phyloP scores from a whole-genome alignment of 2,888 invertebrate genomes.

The Ferdinandea cuprea region DNA sequence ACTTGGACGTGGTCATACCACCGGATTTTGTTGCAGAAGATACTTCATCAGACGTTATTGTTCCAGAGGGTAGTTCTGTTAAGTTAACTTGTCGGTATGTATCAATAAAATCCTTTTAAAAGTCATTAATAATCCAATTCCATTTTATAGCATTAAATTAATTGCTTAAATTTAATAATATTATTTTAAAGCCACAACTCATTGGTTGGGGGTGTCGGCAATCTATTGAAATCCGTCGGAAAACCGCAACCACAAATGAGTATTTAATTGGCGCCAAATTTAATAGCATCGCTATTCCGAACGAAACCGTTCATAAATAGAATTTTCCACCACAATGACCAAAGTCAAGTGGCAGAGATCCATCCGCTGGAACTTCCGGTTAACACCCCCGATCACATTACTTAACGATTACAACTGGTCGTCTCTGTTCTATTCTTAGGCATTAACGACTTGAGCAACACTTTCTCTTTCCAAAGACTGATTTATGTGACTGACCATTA shows the following conservation, averaged over 20 bases:
- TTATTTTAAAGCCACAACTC: constrained; percentile 4
- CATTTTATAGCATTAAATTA: constrained; percentile 7
- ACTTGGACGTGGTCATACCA: constrained; percentile 93
- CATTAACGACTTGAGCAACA: constrained; percentile 60
- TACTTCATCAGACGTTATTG: constrained; percentile 94
- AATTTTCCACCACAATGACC: constrained; percentile 60
- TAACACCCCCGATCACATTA: constrained; percentile 69
- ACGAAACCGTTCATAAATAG: constrained; percentile 20
- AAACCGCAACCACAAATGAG: constrained; percentile 62
- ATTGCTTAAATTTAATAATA: constrained; percentile 47
- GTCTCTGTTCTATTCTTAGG: constrained; percentile 31
- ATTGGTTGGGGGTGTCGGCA: too few relatives aligned
- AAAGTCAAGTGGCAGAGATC: constrained; percentile 59
- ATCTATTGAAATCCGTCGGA: not conserved
- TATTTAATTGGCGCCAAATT: constrained; percentile 71
- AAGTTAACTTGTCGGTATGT: constrained; percentile 85
- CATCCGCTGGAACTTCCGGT: constrained; percentile 31
- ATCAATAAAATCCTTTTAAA: not conserved
- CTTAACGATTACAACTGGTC: constrained; percentile 60
- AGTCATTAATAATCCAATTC: constrained; percentile 26
- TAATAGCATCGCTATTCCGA: constrained; percentile 47
- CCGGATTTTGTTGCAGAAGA: constrained; percentile 95
- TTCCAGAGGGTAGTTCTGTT: constrained; percentile 91
- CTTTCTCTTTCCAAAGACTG: constrained; percentile 30
- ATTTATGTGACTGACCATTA: constrained; percentile 70